Base-by-base conservation (phyloP, 2,113 vertebrate species). In the Microcebus lehilahytsara region DNA sequence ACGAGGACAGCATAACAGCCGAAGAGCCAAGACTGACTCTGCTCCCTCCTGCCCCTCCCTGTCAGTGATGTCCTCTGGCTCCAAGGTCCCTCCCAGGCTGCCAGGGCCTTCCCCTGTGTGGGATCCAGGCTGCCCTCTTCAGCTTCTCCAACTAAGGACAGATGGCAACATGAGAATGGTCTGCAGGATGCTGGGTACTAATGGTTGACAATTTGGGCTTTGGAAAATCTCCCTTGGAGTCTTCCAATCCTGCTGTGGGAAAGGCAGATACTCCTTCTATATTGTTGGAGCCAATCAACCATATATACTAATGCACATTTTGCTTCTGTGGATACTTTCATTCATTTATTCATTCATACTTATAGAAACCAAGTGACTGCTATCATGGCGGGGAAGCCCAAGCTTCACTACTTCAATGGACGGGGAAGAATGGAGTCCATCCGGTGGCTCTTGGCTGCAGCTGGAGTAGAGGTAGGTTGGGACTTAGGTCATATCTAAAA, bases 401-500 rank as follows among this genome's bases (percentile, higher is more conserved):
- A 96, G 12, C 96, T 99, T 37, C 79, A 98, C 83, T 99, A 99
- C 81, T 99, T 99, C 62, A 96, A 99, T 81, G 99, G 98, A 2
- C 98, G 99, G 84, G 99, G 99, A 22, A 98, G 96, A 60, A 99
- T 99, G 99, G 99, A 99, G 93, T 98, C 98, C 19, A 97, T 99
- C 90, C 98, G 98, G 4, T 99, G 99, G 99, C 98, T 99, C 23
- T 42, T 99, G 88, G 96, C 99, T 1, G 98, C 98, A 25, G 99
- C 98, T 66, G 98, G 98, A 13, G 98, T 99, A 0, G 98, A 99
- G 97, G 99, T 99, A 23, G 49, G 78, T 75, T 64, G 64, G 64
- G 58, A 46, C 30, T 46, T 13, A 16, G 17, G 9, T 66, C 71
- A n/a, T 2, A 75, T 62, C 69, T 72, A 74, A 92, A 80, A 42